Conservation (phyloP, 2,888 invertebrate species). For the Atherix ibis region DNA sequence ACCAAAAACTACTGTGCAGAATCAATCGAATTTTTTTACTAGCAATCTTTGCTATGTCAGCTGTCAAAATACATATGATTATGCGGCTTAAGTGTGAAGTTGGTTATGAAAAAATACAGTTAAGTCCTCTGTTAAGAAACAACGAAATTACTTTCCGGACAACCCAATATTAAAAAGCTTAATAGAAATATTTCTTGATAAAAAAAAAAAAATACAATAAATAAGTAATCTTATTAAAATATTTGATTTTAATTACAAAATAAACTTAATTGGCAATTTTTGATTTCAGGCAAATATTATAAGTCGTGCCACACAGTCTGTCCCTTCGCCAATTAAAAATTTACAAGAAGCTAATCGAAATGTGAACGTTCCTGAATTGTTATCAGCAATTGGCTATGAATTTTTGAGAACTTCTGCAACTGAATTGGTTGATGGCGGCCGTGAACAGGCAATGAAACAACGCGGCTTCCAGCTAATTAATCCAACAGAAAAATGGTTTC, state of each 20-base stretch:
- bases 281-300: slow-evolving; percentile 53
- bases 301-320: slow-evolving; percentile 74
- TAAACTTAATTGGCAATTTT: neutral
- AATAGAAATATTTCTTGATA: slow-evolving; percentile 1
- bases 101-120: no score
- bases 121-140: no score
- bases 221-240: neutral
- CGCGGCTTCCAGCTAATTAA: slow-evolving; percentile 74
- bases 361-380: slow-evolving; percentile 53
- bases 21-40: no score
- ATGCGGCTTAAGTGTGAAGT: no score
- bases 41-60: no score
- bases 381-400: slow-evolving; percentile 70
- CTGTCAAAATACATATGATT: no score
- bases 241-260: neutral
- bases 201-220: slow-evolving; percentile 2
- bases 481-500: slow-evolving; percentile 78
- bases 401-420: slow-evolving; percentile 59
- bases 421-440: slow-evolving; percentile 53
- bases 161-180: no score
- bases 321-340: slow-evolving; percentile 68
- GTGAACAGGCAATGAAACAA: slow-evolving; percentile 53
- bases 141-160: no score
- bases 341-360: slow-evolving; percentile 56
- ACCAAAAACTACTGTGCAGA: no score